Conservation (phyloP, 1,140 invertebrate genomes). For the Spodoptera frugiperda region DNA sequence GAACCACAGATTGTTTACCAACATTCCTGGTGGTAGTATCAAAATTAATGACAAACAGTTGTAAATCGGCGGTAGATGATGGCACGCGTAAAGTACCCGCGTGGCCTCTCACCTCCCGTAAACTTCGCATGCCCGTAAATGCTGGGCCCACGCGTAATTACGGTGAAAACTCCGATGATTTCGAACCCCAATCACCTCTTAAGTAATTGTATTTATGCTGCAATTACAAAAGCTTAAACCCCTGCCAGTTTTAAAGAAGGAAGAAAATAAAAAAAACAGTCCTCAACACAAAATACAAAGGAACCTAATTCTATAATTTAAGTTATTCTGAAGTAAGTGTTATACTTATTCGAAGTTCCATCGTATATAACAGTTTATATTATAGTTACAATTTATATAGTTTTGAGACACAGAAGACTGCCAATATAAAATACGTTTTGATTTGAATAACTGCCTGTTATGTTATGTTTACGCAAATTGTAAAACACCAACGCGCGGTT, state of each 20-base stretch:
- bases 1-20: background rate
- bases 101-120: conserved; percentile 38
- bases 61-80: conserved; percentile 6
- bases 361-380: background rate
- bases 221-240: conserved; percentile 22
- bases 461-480: conserved; percentile 16
- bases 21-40: background rate
- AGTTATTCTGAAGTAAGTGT: background rate
- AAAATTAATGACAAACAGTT: background rate
- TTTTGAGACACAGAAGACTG: background rate
- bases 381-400: background rate
- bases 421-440: conserved; percentile 14
- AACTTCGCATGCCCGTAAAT: conserved; percentile 27
- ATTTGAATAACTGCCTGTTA: conserved; percentile 30
- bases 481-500: conserved; percentile 19
- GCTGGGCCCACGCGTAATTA: conserved; percentile 31
- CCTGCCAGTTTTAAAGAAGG: background rate
- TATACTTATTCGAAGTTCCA: background rate
- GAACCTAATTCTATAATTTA: background rate
- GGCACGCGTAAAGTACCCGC: conserved; percentile 8
- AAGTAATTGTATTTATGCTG: conserved; percentile 36
- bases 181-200: conserved; percentile 16
- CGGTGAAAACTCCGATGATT: conserved; percentile 40
- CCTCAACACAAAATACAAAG: background rate
- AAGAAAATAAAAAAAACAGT: background rate